These are phyloP conservation scores for Isaurus tuberculatus DNA, from an alignment of 92 coral and sea anemone species.

Conservation along the genomic window DNA sequence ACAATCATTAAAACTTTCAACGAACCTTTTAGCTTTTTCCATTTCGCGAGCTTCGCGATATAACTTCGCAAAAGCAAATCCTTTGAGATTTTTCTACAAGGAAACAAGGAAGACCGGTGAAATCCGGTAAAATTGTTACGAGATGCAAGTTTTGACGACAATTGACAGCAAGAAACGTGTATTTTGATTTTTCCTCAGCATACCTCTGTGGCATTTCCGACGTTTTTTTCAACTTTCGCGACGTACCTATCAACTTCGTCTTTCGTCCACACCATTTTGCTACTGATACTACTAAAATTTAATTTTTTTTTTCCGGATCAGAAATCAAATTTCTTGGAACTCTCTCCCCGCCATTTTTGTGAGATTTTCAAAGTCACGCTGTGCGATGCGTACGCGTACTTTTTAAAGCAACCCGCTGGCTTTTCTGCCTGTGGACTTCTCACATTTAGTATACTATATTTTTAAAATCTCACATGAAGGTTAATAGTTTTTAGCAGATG, in stretches of 20 bases:
- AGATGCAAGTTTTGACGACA: neutral
- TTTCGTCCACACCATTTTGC: slow-evolving; percentile 81
- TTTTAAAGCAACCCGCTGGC: slow-evolving; percentile 2
- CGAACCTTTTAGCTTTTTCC: slow-evolving; percentile 85
- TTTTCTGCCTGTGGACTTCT: neutral
- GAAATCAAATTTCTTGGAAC: neutral
- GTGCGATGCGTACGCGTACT: slow-evolving; percentile 27
- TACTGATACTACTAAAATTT: neutral
- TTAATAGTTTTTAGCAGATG: too few relatives aligned
- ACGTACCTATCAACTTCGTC: slow-evolving; percentile 94
- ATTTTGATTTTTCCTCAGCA: neutral
- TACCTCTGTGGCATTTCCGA: slow-evolving; percentile 81
- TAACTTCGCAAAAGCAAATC: slow-evolving; percentile 92
- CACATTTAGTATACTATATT: too few relatives aligned
- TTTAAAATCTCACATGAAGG: too few relatives aligned
- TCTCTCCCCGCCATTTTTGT: slow-evolving; percentile 37
- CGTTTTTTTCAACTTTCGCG: slow-evolving; percentile 69
- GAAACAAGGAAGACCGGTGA: neutral
- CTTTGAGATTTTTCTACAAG: slow-evolving; percentile 87
- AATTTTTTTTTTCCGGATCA: neutral
- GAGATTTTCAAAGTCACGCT: slow-evolving; percentile 32
- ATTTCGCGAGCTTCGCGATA: slow-evolving; percentile 85
- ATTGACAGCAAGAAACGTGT: neutral
- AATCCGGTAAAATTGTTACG: neutral
- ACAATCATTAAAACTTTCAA: neutral